Evolutionary conservation across 2,888 invertebrate genomes (phyloP), one percentile per base, ranked within the genome.

Genomic region (Campopleginae sp.): DNA sequence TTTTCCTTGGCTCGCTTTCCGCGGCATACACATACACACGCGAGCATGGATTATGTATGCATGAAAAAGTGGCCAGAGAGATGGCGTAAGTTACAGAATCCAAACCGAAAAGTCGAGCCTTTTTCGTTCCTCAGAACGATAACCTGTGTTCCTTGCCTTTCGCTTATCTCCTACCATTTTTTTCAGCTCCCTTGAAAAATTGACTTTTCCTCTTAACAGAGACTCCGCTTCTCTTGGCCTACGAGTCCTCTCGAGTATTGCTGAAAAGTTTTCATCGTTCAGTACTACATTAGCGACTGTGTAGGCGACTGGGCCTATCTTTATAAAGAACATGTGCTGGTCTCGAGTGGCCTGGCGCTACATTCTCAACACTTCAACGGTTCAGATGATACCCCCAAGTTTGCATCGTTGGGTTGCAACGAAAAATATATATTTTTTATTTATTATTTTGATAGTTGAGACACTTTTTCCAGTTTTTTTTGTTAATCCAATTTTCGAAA

Each of bases 211-310:
- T 65, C 33, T 17, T 48, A 42, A 38, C 65, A 23, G 48, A 51
- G 44, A 33, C 31, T 31, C 27, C 44, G 27, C 42, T 75, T 65
- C 38, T 66, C 61, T 70, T 38, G 8, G 0, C 2, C 46, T 27
- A 48, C 17, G 31, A 31, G 31, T 51, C 66, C 54, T 10, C 42
- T 42, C 38, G 48, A 65, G 23, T 14, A 46, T 70, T 70, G 4
- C 38, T 38, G 48, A 23, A 61, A 79, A 71, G 33, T 63, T 61
- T 65, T 19, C 65, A 61, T 72, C 72, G 54, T 54, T 54, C 58
- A 33, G 38, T 65, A 65, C 65, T 65, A 58, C 38, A 65, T 65
- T 38, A 38, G 65, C n/a, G 10, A 19, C 31, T n/a, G 31, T 27
- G 8, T 19, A 44, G 14, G 48, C 33, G 38, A 8, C 6, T 7